phyloP scores from a whole-genome alignment of 2,888 invertebrate genomes.

The Coelinius sp. region DNA sequence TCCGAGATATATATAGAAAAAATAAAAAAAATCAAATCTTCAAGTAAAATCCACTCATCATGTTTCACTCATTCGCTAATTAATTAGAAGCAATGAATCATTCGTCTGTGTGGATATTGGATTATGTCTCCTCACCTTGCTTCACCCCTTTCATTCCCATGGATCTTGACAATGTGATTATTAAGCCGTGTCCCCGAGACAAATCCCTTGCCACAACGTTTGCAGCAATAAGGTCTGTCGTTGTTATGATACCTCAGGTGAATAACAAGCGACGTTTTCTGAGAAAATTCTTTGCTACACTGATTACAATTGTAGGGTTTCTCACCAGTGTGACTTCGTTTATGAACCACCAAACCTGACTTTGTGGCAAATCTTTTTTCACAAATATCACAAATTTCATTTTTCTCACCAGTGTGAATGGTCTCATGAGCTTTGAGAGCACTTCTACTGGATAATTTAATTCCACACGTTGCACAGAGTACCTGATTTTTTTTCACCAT shows the following conservation, averaged over 20 bases:
- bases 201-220: conserved; percentile 60
- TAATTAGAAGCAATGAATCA: not conserved
- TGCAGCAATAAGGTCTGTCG: conserved; percentile 61
- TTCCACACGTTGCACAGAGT: conserved; percentile 61
- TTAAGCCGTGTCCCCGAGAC: conserved; percentile 60
- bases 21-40: no score
- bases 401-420: conserved; percentile 55
- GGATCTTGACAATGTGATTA: conserved; percentile 50
- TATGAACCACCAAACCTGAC: conserved; percentile 58
- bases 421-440: conserved; percentile 54
- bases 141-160: not conserved
- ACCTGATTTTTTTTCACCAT: not conserved
- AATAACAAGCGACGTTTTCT: conserved; percentile 61
- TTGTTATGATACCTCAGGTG: conserved; percentile 64
- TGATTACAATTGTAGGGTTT: conserved; percentile 61
- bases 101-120: not conserved
- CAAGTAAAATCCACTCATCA: no score
- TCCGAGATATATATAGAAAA: no score
- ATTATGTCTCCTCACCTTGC: not conserved
- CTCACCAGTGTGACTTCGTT: conserved; percentile 62
- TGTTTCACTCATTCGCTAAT: no score
- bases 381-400: conserved; percentile 57
- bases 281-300: conserved; percentile 65
- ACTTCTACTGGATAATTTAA: conserved; percentile 53
- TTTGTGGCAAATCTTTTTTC: conserved; percentile 56